A percentile compares a stretch with the other conserved stretches of the same genome.
These are phyloP conservation scores for Megamerina dolium DNA, from an alignment of 2,888 invertebrate genomes.

Conservation along the genomic window DNA sequence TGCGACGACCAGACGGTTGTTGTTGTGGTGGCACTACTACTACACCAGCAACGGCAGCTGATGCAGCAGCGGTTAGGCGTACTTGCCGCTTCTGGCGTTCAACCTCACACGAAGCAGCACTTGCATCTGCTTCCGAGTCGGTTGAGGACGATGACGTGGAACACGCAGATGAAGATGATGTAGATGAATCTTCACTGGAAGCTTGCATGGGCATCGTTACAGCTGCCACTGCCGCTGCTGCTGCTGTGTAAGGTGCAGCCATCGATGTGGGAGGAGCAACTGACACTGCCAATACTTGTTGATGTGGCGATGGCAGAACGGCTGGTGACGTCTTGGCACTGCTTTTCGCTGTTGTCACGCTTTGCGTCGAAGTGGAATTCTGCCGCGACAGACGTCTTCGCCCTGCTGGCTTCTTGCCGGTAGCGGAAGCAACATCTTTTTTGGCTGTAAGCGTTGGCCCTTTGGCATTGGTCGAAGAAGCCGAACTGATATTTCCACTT, in stretches of 20 bases:
- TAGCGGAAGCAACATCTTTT: constrained; percentile 29
- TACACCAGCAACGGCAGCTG: neutral
- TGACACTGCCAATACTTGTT: neutral
- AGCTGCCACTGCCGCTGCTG: constrained; percentile 13
- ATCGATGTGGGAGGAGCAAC: neutral
- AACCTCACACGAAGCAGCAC: neutral
- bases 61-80: neutral
- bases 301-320: constrained; percentile 1
- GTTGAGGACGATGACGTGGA: constrained; percentile 22
- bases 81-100: neutral
- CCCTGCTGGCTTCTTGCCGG: constrained; percentile 33
- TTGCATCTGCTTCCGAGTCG: constrained; percentile 5
- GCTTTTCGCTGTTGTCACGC: constrained; percentile 27
- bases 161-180: constrained; percentile 22
- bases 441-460: constrained; percentile 44
- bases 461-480: constrained; percentile 36
- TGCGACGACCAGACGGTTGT: constrained; percentile 20
- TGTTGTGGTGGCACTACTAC: constrained; percentile 4
- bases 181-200: constrained; percentile 23
- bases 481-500: constrained; percentile 36
- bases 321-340: constrained; percentile 46
- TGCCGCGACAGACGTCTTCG: constrained; percentile 24
- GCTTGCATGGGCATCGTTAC: constrained; percentile 7
- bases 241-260: too few relatives aligned
- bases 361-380: constrained; percentile 26